Percentiles rank a stretch among this genome's conserved stretches.
Conservation (phyloP, 2,797 vertebrate species). For the Ctenopoma kingsleyae region DNA sequence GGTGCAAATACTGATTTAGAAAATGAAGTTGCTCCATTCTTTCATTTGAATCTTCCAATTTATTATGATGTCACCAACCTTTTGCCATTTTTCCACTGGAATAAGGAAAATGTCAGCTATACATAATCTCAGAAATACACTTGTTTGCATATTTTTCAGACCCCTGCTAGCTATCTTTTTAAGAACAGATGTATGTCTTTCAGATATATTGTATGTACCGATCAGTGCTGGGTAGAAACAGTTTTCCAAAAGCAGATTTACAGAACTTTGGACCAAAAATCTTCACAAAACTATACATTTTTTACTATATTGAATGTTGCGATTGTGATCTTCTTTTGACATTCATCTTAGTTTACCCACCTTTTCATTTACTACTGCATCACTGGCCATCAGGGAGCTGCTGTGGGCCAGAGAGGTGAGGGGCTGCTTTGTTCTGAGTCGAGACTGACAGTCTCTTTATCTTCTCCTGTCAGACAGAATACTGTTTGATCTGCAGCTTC, state of each 20-base stretch:
- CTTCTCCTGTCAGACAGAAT: slow-evolving; percentile 82
- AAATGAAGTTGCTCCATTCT: rapidly evolving
- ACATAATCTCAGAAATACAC: not conserved
- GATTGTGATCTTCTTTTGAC: slow-evolving; percentile 62
- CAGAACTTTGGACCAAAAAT: slow-evolving; percentile 21
- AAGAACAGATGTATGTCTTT: not conserved
- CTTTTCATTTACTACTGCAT: slow-evolving; percentile 72
- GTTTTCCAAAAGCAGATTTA: slow-evolving; percentile 17
- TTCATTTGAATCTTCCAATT: not conserved
- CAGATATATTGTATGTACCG: not conserved
- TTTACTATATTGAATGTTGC: slow-evolving; percentile 53
- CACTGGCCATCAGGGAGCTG: slow-evolving; percentile 67
- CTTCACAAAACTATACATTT: slow-evolving; percentile 37
- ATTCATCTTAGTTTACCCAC: slow-evolving; percentile 72
- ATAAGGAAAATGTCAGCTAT: not conserved
- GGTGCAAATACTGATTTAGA: not conserved
- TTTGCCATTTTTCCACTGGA: not conserved
- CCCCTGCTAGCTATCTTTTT: not conserved
- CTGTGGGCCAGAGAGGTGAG: slow-evolving; percentile 74
- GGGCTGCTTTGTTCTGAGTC: slow-evolving; percentile 81
- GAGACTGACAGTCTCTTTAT: slow-evolving; percentile 81
- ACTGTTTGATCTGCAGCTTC: slow-evolving; percentile 81
- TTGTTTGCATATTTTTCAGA: not conserved
- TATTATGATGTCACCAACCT: not conserved
- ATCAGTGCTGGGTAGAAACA: slow-evolving; percentile 5